phyloP scores from a whole-genome alignment of 2,797 vertebrate species.

The Lithobates pipiens region DNA sequence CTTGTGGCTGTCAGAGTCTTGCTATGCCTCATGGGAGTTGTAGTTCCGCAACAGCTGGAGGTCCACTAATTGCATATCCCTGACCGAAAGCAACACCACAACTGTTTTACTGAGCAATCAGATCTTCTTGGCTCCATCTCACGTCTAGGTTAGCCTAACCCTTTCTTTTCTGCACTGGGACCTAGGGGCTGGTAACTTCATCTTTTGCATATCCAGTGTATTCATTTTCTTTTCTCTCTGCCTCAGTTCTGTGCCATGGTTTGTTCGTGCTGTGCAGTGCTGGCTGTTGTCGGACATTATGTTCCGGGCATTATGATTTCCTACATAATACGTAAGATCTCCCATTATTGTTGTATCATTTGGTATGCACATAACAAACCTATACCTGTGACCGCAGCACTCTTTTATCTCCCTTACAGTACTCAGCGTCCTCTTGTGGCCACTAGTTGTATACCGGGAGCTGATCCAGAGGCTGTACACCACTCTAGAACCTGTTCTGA shows the following conservation, averaged over 20 bases:
- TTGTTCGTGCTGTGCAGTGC: conserved; percentile 87
- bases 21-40: no score
- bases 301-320: conserved; percentile 99
- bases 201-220: not conserved
- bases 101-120: no score
- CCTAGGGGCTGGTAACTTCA: no score
- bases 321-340: conserved; percentile 92
- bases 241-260: conserved; percentile 91
- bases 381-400: not conserved
- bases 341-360: not conserved
- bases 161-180: no score
- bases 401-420: conserved; percentile 71
- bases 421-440: conserved; percentile 95
- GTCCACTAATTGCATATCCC: no score
- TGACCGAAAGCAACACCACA: no score
- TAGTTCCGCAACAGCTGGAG: no score
- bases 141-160: no score
- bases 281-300: conserved; percentile 92
- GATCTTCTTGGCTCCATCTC: no score
- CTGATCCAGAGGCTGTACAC: conserved; percentile 99
- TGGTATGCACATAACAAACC: not conserved
- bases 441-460: conserved; percentile 96
- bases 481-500: conserved; percentile 92
- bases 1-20: no score
- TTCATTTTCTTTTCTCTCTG: conserved; percentile 18